phyloP scores from a whole-genome alignment of 2,113 vertebrate genomes.

The Percopsis transmontana region DNA sequence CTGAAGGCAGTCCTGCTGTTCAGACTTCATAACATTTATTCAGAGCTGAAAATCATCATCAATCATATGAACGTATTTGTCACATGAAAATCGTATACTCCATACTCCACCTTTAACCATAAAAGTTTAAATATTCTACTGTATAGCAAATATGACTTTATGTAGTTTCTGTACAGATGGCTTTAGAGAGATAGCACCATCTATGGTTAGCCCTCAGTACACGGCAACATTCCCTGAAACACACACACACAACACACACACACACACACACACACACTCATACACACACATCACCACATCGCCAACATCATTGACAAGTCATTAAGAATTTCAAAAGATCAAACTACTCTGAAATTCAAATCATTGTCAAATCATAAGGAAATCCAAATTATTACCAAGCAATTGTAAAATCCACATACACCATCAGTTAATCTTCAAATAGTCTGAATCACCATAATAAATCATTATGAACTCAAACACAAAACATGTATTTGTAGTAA shows the following conservation, averaged over 20 bases:
- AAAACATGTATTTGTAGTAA: constrained; percentile 41
- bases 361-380: constrained; percentile 70
- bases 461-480: constrained; percentile 52
- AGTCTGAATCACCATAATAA: constrained; percentile 59
- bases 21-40: too few species aligned
- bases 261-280: too few species aligned
- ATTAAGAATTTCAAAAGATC: constrained; percentile 55
- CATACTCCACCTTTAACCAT: too few species aligned
- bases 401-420: constrained; percentile 55
- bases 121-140: background rate
- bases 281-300: constrained; percentile 57
- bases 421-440: constrained; percentile 66
- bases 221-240: constrained; percentile 70
- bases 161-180: constrained; percentile 71
- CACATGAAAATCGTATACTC: too few species aligned
- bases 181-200: constrained; percentile 75
- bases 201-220: constrained; percentile 70
- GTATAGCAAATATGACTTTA: background rate
- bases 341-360: constrained; percentile 55
- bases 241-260: constrained; percentile 32
- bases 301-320: constrained; percentile 70
- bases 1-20: too few species aligned
- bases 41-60: too few species aligned
- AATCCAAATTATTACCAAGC: constrained; percentile 55
- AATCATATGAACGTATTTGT: too few species aligned